phyloP scores from a whole-genome alignment of 1,140 invertebrate genomes.

The Danaus melanippus region DNA sequence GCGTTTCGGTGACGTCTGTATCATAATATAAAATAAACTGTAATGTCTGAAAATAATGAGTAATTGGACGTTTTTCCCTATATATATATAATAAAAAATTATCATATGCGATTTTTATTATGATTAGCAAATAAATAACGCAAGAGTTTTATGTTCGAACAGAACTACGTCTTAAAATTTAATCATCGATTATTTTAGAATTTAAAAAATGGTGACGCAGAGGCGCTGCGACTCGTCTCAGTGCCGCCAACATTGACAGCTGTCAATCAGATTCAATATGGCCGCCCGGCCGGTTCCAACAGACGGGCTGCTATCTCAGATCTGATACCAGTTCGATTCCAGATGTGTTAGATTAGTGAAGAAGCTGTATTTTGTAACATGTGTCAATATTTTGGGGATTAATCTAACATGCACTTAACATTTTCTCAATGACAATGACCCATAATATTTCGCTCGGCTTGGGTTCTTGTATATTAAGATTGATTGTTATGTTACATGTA shows the following conservation, averaged over 20 bases:
- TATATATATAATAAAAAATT: slow-evolving; percentile 6
- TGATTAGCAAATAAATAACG: too few species aligned
- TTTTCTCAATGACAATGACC: background rate
- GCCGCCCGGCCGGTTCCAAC: slow-evolving; percentile 54
- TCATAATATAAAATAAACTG: slow-evolving; percentile 33
- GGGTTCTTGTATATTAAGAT: too few species aligned
- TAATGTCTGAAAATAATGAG: slow-evolving; percentile 26
- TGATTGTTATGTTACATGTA: too few species aligned
- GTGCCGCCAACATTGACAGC: slow-evolving; percentile 69
- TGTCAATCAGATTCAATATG: slow-evolving; percentile 71
- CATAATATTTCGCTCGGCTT: too few species aligned
- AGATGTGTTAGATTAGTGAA: slow-evolving; percentile 56
- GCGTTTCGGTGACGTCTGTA: slow-evolving; percentile 24
- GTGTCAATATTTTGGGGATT: slow-evolving; percentile 19
- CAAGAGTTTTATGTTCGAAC: background rate
- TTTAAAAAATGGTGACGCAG: slow-evolving; percentile 26
- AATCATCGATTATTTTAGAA: slow-evolving; percentile 17
- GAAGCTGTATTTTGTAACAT: slow-evolving; percentile 28
- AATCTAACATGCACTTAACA: slow-evolving; percentile 9
- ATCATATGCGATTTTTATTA: background rate
- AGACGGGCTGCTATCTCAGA: slow-evolving; percentile 52
- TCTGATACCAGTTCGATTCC: slow-evolving; percentile 46
- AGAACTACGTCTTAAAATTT: slow-evolving; percentile 8
- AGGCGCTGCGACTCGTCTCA: slow-evolving; percentile 60
- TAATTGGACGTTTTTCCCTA: slow-evolving; percentile 34